Percentiles rank a stretch among this genome's conserved stretches.
Evolutionary conservation across 2,888 invertebrate genomes (phyloP).

Genomic region (Hypena proboscidalis): DNA sequence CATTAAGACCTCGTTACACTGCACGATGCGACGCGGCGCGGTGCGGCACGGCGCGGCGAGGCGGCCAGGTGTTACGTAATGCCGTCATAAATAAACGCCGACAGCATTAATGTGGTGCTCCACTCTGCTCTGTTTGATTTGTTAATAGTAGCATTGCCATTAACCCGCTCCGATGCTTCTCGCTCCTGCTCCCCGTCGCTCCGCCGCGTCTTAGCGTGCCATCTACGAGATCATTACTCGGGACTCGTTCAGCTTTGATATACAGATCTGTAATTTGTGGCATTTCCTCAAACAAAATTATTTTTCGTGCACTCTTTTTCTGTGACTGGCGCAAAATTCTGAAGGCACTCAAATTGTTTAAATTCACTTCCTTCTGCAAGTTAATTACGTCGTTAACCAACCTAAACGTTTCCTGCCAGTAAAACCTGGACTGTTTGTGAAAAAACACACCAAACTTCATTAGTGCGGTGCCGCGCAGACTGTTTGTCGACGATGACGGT

Average conservation of each 20-base stretch:
- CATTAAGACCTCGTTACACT: constrained; percentile 22
- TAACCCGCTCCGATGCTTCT: constrained; percentile 16
- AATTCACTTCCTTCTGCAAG: constrained; percentile 14
- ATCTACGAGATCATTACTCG: constrained; percentile 9
- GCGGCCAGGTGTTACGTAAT: constrained; percentile 20
- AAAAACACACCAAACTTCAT: constrained; percentile 14
- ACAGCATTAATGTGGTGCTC: constrained; percentile 34
- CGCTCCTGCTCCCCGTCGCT: constrained; percentile 14
- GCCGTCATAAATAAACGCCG: constrained; percentile 31
- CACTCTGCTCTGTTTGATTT: constrained; percentile 37
- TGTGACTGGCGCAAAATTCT: constrained; percentile 20
- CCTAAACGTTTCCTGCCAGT: constrained; percentile 16
- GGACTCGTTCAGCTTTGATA: too few species aligned
- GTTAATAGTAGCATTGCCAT: constrained; percentile 28
- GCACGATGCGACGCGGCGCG: constrained; percentile 2
- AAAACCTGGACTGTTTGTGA: constrained; percentile 7
- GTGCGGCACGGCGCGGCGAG: constrained; percentile 8
- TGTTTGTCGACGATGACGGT: too few species aligned
- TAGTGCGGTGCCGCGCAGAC: constrained; percentile 6
- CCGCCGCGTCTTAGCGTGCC: too few species aligned
- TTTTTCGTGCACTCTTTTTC: background rate
- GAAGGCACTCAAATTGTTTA: constrained; percentile 16
- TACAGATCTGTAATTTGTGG: too few species aligned
- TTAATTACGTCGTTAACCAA: constrained; percentile 31
- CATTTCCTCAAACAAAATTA: too few species aligned